Evolutionary conservation across 2,797 vertebrate genomes (phyloP).

Genomic region (Carcharodon carcharias): DNA sequence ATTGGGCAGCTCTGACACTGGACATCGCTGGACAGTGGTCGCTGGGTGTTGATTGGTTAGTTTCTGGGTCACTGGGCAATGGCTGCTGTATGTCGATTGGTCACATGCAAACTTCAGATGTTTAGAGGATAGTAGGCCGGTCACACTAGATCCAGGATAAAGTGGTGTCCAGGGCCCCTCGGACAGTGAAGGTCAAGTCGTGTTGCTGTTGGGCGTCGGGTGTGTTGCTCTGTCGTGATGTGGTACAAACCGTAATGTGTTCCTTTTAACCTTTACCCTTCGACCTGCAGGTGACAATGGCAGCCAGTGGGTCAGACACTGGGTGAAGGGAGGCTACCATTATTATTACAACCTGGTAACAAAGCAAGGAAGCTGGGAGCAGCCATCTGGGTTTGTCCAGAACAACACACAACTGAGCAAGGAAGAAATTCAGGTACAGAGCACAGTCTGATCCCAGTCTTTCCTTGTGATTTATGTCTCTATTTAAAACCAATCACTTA

Average conservation of each 20-base stretch:
- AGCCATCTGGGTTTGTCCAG: slow-evolving; percentile 68
- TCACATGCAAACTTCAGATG: background rate
- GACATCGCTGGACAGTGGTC: background rate
- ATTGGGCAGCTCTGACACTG: background rate
- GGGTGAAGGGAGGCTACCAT: slow-evolving; percentile 93
- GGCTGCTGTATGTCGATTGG: too few relatives aligned
- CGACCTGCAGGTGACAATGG: slow-evolving; percentile 67
- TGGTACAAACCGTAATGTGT: background rate
- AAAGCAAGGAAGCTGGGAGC: slow-evolving; percentile 78
- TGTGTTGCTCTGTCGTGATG: background rate
- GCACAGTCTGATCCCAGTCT: background rate
- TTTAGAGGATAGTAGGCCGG: background rate
- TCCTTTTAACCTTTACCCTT: slow-evolving; percentile 38
- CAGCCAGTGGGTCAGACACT: slow-evolving; percentile 86
- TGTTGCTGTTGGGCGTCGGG: background rate
- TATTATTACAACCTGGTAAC: slow-evolving; percentile 81
- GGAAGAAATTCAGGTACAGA: slow-evolving; percentile 86
- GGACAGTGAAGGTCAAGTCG: background rate
- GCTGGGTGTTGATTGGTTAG: background rate
- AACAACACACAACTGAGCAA: slow-evolving; percentile 81
- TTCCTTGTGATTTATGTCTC: background rate
- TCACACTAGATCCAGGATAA: too few relatives aligned
- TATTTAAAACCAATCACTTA: background rate
- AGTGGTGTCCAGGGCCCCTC: background rate
- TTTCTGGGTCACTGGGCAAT: too few relatives aligned